Percentiles rank a stretch among this genome's conserved stretches.
phyloP scores from a whole-genome alignment of 2,888 invertebrate genomes.

The Minunthozetes semirufus region DNA sequence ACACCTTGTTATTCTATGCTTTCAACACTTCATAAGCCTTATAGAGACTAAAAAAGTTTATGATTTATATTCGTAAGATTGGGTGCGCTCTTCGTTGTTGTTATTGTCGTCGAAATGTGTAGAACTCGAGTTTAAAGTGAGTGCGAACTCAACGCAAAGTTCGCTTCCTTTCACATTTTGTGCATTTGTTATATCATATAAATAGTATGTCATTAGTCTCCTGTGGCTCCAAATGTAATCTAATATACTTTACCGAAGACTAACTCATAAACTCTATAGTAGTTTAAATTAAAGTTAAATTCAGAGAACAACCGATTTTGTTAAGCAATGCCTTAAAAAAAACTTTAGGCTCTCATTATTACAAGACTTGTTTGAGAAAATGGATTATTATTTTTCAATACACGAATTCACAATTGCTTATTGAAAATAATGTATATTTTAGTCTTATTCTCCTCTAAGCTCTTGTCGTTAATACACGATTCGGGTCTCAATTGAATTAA shows the following conservation, averaged over 20 bases:
- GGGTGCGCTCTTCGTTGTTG: conserved; percentile 25
- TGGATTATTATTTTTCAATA: neutral
- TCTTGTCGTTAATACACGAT: conserved; percentile 11
- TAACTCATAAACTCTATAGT: neutral
- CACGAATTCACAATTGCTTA: neutral
- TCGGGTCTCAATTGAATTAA: conserved; percentile 3
- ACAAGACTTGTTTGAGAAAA: neutral
- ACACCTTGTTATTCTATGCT: conserved; percentile 22
- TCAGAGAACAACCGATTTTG: neutral
- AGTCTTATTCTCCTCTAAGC: neutral
- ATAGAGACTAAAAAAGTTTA: conserved; percentile 9
- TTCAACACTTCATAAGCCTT: conserved; percentile 13
- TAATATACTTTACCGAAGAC: neutral
- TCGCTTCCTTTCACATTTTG: conserved; percentile 17
- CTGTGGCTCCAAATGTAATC: conserved; percentile 1
- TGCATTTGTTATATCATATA: conserved; percentile 28
- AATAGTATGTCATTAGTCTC: conserved; percentile 25
- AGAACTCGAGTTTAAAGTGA: neutral
- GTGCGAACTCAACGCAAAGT: neutral
- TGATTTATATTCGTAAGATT: conserved; percentile 24
- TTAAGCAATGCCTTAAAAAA: conserved; percentile 16
- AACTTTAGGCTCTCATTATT: neutral
- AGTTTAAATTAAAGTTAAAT: neutral
- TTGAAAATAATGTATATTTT: conserved; percentile 8
- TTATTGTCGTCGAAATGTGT: conserved; percentile 9